These are phyloP conservation scores for Bufo bufo DNA, from an alignment of 2,113 vertebrate species.

Conservation along the genomic window DNA sequence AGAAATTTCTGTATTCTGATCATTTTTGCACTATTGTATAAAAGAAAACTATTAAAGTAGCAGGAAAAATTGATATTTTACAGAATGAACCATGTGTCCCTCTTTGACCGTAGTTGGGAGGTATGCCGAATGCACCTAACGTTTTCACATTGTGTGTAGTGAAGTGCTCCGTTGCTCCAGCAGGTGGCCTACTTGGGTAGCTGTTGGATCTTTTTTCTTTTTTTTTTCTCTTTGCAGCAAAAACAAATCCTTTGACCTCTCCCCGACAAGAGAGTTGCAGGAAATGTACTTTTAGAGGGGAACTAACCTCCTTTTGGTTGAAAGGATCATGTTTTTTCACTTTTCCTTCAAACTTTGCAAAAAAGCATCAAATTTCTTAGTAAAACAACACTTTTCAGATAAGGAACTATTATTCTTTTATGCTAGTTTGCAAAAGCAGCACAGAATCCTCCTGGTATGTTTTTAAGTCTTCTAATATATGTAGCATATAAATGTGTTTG, in stretches of 20 bases:
- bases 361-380: not conserved
- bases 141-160: not conserved
- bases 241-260: not conserved
- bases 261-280: not conserved
- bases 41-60: no score
- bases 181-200: not conserved
- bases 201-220: not conserved
- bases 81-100: no score
- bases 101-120: no score
- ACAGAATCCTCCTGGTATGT: not conserved
- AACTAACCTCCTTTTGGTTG: conserved; percentile 1
- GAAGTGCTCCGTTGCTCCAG: not conserved
- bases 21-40: no score
- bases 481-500: not conserved
- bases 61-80: no score
- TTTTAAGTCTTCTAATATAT: not conserved
- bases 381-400: no score
- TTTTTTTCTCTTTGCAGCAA: not conserved
- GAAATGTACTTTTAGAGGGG: not conserved
- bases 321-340: not conserved
- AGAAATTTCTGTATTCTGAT: no score
- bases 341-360: not conserved
- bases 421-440: not conserved
- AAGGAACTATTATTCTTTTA: no score
- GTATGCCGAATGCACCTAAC: no score